Evolutionary conservation across 2,888 invertebrate genomes (phyloP), one percentile per base, ranked within the genome.

Genomic region (Patella pellucida): DNA sequence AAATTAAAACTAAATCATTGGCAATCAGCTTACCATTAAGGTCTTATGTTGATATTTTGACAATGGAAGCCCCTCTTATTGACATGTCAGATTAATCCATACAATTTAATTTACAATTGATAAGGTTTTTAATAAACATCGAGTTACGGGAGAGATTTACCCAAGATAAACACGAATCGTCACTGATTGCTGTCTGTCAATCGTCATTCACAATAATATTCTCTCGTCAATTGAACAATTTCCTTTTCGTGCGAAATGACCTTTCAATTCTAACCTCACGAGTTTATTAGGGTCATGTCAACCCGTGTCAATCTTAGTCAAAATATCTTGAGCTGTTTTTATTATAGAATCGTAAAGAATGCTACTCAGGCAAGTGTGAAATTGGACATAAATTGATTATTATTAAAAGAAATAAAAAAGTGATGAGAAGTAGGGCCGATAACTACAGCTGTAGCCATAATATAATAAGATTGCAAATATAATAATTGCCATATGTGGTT

Each of bases 101-200:
- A 62, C 62, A 62, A 62, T 62, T 62, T 23, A 62, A 62, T 23
- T 23, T 23, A 62, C 62, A 62, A 62, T 62, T 62, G 62, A 62
- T 23, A 19, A 62, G 23, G 23, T 62, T 62, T 62, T 62, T 23
- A 62, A 62, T 62, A 62, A 62, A 62, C 23, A 62, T 3, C 19
- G 62, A 41, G 41, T 41, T 41, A 41, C 41, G 41, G 41, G 9
- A 41, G 9, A 41, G 41, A 41, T 41, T 41, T 41, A 41, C 41
- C 41, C 41, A 1, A 41, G 41, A 41, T 41, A 41, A 41, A 15
- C 62, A 62, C 62, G 23, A 23, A 23, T 23, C 19, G 23, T 23
- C 62, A 23, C 23, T 19, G 19, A 19, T 19, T 23, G 19, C 62
- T 62, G 62, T 62, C 62, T 62, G 14, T 62, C 62, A 62, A 62